Percentiles rank a stretch among this genome's conserved stretches.
These are phyloP conservation scores for Calidris pygmaea DNA, from an alignment of 2,113 vertebrate genomes.

Conservation along the genomic window DNA sequence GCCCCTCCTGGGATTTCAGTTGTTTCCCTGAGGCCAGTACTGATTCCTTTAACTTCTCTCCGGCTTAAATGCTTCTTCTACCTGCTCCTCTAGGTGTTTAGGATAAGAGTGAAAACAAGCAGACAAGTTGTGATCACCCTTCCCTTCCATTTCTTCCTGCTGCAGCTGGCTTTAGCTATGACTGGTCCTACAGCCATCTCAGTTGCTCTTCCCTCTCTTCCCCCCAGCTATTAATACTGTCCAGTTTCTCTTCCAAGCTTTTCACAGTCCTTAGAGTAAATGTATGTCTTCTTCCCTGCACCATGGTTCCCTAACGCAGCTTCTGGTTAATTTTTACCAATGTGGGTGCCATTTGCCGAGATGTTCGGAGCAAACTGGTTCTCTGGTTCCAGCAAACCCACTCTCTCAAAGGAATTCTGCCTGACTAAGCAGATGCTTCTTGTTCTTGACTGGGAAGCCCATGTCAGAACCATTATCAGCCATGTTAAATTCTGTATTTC, in stretches of 20 bases:
- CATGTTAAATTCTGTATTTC: background rate
- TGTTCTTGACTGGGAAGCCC: background rate
- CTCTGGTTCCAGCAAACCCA: background rate
- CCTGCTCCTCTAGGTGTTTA: background rate
- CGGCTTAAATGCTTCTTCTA: background rate
- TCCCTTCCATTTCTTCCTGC: background rate
- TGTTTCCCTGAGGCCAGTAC: background rate
- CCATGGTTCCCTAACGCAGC: background rate
- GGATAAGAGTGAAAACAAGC: background rate
- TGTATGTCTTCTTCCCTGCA: background rate
- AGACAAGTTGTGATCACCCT: background rate
- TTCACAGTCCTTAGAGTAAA: background rate
- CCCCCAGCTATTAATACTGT: background rate
- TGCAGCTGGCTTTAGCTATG: background rate
- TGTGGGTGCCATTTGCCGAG: background rate
- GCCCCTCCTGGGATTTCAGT: background rate
- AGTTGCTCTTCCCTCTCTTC: background rate
- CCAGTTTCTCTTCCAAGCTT: background rate
- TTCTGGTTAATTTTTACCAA: background rate
- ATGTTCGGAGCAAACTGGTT: background rate
- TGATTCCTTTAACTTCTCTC: background rate
- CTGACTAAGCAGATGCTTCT: background rate
- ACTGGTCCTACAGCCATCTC: background rate
- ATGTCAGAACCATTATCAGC: background rate
- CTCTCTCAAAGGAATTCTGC: background rate